Evolutionary conservation across 92 coral and sea anemone species (phyloP).

Genomic region (Porites rus): DNA sequence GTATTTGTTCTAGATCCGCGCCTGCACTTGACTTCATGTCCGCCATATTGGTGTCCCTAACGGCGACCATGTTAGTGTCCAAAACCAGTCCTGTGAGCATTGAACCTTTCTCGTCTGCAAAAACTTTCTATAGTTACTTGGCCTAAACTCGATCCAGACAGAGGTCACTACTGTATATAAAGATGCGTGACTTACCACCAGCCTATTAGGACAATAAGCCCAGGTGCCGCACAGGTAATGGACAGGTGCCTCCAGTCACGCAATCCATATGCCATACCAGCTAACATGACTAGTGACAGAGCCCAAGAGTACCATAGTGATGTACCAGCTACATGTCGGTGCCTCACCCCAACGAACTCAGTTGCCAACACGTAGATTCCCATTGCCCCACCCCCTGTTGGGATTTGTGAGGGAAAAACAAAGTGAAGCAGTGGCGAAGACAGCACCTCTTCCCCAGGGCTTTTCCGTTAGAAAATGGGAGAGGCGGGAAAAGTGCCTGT

Average conservation of each 20-base stretch:
- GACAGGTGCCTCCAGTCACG: slow-evolving; percentile 86
- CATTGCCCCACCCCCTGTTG: slow-evolving; percentile 75
- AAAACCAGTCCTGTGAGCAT: no score
- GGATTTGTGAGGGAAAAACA: neutral
- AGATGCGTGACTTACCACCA: slow-evolving; percentile 76
- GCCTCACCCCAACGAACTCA: slow-evolving; percentile 85
- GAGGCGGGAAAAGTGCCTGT: no score
- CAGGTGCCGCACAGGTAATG: slow-evolving; percentile 76
- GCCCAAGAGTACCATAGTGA: slow-evolving; percentile 87
- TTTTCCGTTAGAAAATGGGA: no score
- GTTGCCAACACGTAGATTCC: slow-evolving; percentile 79
- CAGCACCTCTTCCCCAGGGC: no score
- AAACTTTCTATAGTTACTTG: no score
- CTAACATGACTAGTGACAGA: slow-evolving; percentile 64
- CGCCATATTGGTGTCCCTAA: no score
- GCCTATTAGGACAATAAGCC: slow-evolving; percentile 60
- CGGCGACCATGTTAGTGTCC: no score
- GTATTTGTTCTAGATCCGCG: no score
- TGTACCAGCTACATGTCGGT: slow-evolving; percentile 85
- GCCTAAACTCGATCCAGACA: no score
- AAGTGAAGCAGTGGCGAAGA: neutral
- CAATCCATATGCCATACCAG: slow-evolving; percentile 77
- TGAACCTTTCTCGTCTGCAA: no score
- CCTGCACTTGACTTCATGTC: no score
- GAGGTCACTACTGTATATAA: no score